These are phyloP conservation scores for Spicauda simplicius DNA, from an alignment of 2,888 invertebrate species.

Conservation along the genomic window DNA sequence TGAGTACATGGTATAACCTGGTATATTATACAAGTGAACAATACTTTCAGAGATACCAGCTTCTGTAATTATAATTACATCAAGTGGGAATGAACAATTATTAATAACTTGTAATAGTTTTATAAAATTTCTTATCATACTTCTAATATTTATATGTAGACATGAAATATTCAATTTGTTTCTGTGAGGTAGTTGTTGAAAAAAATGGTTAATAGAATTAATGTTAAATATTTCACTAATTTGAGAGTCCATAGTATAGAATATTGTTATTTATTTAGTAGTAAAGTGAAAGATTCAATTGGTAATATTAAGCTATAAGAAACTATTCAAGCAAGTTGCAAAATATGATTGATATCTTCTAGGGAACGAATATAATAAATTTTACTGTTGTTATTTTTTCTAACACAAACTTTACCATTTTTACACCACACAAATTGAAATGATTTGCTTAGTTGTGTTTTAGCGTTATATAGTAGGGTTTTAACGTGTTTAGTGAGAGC, in stretches of 20 bases:
- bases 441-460: conserved; percentile 33
- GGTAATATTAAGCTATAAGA: background rate
- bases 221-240: conserved; percentile 21
- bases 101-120: conserved; percentile 15
- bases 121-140: conserved; percentile 10
- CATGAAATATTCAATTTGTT: conserved; percentile 2
- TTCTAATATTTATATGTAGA: conserved; percentile 24
- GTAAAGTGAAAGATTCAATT: background rate
- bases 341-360: conserved; percentile 25
- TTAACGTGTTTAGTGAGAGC: conserved; percentile 43
- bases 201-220: conserved; percentile 11
- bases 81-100: conserved; percentile 9
- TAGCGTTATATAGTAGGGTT: conserved; percentile 42
- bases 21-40: background rate
- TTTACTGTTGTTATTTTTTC: conserved; percentile 40
- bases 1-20: conserved; percentile 19
- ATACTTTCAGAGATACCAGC: conserved; percentile 11
- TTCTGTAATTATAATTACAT: conserved; percentile 21
- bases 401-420: conserved; percentile 42
- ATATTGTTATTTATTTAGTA: background rate
- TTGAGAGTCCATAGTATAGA: conserved; percentile 6
- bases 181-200: background rate
- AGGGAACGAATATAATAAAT: conserved; percentile 36
- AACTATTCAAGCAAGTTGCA: background rate
- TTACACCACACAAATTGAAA: conserved; percentile 45